Evolutionary conservation across 2,797 vertebrate species (phyloP).

Genomic region (Etheostoma perlongum): DNA sequence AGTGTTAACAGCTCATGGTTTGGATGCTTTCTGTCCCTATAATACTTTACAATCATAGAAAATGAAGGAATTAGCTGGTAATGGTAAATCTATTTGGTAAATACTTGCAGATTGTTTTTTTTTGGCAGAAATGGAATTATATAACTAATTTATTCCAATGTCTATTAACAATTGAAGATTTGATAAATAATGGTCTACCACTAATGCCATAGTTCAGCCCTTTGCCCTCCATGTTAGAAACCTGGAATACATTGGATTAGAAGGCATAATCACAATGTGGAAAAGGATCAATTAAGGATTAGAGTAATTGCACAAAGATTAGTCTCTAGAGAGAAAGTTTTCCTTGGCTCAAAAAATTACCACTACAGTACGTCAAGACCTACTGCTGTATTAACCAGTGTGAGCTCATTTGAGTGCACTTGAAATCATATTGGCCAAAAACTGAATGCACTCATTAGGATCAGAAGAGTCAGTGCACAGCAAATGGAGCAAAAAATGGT

Average conservation of each 20-base stretch:
- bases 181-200: neutral
- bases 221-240: slow-evolving; percentile 21
- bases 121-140: neutral
- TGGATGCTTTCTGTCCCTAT: neutral
- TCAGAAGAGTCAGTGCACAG: slow-evolving; percentile 4
- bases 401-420: slow-evolving; percentile 22
- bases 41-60: slow-evolving; percentile 15
- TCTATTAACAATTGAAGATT: neutral
- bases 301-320: slow-evolving; percentile 42
- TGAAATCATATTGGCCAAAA: slow-evolving; percentile 39
- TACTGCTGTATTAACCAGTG: slow-evolving; percentile 31
- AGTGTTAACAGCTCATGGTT: neutral
- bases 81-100: neutral
- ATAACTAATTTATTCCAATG: neutral
- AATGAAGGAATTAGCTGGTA: slow-evolving; percentile 24
- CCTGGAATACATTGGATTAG: slow-evolving; percentile 13
- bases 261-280: slow-evolving; percentile 43
- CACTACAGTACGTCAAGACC: slow-evolving; percentile 10
- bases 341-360: slow-evolving; percentile 38
- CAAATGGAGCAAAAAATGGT: neutral
- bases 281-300: slow-evolving; percentile 29
- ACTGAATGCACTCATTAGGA: slow-evolving; percentile 6
- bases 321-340: slow-evolving; percentile 40
- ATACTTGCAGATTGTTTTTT: neutral
- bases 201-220: slow-evolving; percentile 3